Conservation (phyloP, 2,113 vertebrate species). For the Rhinolophus ferrumequinum region DNA sequence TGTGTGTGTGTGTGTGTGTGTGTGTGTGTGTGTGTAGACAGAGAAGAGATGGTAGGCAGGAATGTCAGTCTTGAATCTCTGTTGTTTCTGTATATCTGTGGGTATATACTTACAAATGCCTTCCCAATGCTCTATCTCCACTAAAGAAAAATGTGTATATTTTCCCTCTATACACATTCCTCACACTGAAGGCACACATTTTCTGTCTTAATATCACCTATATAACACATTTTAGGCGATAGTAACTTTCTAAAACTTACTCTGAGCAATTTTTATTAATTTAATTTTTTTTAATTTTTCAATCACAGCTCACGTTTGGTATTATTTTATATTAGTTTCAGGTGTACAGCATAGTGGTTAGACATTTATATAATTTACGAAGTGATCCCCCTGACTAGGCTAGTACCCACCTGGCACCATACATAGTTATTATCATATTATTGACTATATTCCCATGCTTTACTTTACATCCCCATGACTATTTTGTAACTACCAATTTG, state of each 20-base stretch:
- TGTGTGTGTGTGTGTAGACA: not conserved
- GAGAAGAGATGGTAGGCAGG: not conserved
- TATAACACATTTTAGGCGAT: not conserved
- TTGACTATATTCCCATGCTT: no score
- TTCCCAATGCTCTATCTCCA: not conserved
- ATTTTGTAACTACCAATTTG: no score
- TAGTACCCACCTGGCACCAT: no score
- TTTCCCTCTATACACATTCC: not conserved
- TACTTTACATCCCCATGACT: no score
- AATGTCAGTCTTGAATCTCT: not conserved
- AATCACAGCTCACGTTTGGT: no score
- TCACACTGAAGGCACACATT: not conserved
- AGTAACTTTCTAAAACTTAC: not conserved
- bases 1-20: not conserved
- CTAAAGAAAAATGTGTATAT: slow-evolving; percentile 19
- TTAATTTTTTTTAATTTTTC: not conserved
- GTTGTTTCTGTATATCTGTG: not conserved
- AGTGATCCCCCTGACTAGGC: no score
- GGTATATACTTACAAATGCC: not conserved
- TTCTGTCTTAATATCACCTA: slow-evolving; percentile 3
- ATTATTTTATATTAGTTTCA: no score
- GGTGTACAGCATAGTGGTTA: no score
- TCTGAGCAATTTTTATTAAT: not conserved
- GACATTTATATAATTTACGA: no score
- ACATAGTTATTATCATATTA: no score